A percentile compares a stretch with the other conserved stretches of the same genome.
Evolutionary conservation across 2,888 invertebrate species (phyloP).

Genomic region (Orgyia antiqua): DNA sequence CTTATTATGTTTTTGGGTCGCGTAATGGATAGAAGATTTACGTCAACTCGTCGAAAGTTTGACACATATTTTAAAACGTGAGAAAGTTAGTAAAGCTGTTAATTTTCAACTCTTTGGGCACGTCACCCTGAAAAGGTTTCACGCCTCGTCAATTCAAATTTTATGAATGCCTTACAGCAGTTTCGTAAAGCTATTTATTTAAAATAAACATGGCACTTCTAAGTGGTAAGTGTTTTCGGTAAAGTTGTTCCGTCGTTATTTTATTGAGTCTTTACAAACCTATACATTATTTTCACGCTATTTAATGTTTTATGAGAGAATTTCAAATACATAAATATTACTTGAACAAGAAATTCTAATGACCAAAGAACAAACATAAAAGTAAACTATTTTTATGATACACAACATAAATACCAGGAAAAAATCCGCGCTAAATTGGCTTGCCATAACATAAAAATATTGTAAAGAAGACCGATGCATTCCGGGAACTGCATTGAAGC

Average conservation of each 20-base stretch:
- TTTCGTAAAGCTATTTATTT: constrained; percentile 4
- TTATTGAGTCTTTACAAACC: no score
- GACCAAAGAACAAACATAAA: no score
- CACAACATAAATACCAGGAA: constrained; percentile 35
- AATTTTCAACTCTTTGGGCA: constrained; percentile 20
- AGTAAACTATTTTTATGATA: constrained; percentile 19
- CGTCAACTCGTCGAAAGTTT: constrained; percentile 12
- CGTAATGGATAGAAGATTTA: no score
- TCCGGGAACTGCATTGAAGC: constrained; percentile 70
- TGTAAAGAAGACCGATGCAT: constrained; percentile 70
- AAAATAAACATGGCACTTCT: not conserved
- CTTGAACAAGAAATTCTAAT: no score
- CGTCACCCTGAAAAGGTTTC: constrained; percentile 19
- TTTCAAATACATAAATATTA: no score
- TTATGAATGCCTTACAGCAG: constrained; percentile 4
- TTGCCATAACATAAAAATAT: constrained; percentile 59
- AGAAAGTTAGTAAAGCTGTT: constrained; percentile 24
- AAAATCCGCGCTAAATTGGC: constrained; percentile 51
- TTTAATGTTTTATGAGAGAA: no score
- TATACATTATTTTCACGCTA: no score
- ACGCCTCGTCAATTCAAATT: constrained; percentile 20
- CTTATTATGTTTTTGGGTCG: no score
- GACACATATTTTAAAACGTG: constrained; percentile 17
- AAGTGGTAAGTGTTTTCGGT: no score
- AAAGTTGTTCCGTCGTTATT: no score